phyloP scores from a whole-genome alignment of 2,113 vertebrate species.

The Brachyhypopomus gauderio region DNA sequence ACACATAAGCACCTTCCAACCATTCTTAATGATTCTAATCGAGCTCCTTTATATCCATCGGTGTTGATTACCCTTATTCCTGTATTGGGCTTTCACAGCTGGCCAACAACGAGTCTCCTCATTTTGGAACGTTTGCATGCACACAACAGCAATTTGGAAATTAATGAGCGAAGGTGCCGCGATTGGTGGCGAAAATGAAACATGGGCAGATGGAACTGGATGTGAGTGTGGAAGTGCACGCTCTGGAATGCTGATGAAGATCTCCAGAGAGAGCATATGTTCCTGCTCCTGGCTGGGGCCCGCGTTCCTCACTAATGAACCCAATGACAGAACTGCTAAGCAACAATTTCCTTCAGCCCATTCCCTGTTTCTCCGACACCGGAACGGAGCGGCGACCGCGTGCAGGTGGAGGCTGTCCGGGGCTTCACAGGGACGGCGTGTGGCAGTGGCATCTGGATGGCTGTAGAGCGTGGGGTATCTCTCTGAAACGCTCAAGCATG shows the following conservation, averaged over 20 bases:
- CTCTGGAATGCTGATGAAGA: slow-evolving; percentile 54
- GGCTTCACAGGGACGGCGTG: background rate
- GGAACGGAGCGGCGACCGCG: no score
- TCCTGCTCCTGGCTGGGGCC: slow-evolving; percentile 48
- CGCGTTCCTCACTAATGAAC: slow-evolving; percentile 46
- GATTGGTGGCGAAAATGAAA: slow-evolving; percentile 48
- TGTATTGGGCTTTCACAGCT: slow-evolving; percentile 26
- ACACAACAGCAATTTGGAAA: slow-evolving; percentile 44
- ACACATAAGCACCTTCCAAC: background rate
- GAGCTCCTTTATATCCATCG: slow-evolving; percentile 15
- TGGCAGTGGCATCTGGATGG: background rate
- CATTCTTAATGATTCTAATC: slow-evolving; percentile 30
- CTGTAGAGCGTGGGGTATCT: background rate
- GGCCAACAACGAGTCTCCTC: slow-evolving; percentile 14
- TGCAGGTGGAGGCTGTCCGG: background rate
- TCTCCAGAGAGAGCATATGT: slow-evolving; percentile 57
- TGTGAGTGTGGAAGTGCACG: slow-evolving; percentile 45
- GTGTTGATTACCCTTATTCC: slow-evolving; percentile 36
- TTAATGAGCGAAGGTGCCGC: slow-evolving; percentile 51
- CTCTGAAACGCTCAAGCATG: background rate
- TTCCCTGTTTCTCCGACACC: slow-evolving; percentile 5
- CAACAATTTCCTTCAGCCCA: slow-evolving; percentile 25
- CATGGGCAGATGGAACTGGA: slow-evolving; percentile 53
- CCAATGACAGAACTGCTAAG: slow-evolving; percentile 41
- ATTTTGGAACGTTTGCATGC: slow-evolving; percentile 39